A percentile compares a stretch with the other conserved stretches of the same genome.
Evolutionary conservation across 2,888 invertebrate genomes (phyloP).

Genomic region (Lasioglossum malachurum): DNA sequence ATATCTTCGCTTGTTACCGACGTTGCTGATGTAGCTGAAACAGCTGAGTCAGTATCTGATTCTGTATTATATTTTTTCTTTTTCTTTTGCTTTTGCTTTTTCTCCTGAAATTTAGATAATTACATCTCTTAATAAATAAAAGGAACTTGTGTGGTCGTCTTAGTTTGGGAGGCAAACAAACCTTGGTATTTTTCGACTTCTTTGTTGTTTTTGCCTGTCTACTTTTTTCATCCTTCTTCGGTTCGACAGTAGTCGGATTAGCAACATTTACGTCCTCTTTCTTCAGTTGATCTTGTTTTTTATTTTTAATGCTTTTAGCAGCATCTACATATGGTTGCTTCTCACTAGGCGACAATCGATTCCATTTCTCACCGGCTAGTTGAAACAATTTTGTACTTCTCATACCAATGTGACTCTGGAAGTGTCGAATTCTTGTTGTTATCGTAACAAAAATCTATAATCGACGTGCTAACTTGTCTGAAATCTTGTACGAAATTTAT

Average conservation of each 20-base stretch:
- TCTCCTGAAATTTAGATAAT: conserved; percentile 19
- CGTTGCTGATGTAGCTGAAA: conserved; percentile 45
- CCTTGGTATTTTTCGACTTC: conserved; percentile 14
- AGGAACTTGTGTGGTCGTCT: background rate
- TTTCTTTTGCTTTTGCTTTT: conserved; percentile 24
- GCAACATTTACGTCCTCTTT: conserved; percentile 15
- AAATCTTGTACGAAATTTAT: conserved; percentile 79
- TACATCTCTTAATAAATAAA: background rate
- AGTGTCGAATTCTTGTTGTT: background rate
- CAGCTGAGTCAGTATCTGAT: conserved; percentile 50
- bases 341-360: conserved; percentile 71
- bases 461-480: conserved; percentile 67
- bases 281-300: conserved; percentile 28
- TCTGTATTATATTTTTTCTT: conserved; percentile 43
- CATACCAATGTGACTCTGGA: conserved; percentile 59
- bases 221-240: conserved; percentile 26
- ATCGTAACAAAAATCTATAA: background rate
- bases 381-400: conserved; percentile 69
- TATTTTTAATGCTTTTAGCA: conserved; percentile 68
- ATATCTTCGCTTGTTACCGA: conserved; percentile 58
- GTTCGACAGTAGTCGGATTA: conserved; percentile 2
- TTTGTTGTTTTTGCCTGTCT: conserved; percentile 19
- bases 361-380: conserved; percentile 77
- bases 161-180: background rate
- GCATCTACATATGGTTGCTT: conserved; percentile 77